Percentiles rank a stretch among this genome's conserved stretches.
phyloP scores from a whole-genome alignment of 2,888 invertebrate species.

The Acheta domesticus region DNA sequence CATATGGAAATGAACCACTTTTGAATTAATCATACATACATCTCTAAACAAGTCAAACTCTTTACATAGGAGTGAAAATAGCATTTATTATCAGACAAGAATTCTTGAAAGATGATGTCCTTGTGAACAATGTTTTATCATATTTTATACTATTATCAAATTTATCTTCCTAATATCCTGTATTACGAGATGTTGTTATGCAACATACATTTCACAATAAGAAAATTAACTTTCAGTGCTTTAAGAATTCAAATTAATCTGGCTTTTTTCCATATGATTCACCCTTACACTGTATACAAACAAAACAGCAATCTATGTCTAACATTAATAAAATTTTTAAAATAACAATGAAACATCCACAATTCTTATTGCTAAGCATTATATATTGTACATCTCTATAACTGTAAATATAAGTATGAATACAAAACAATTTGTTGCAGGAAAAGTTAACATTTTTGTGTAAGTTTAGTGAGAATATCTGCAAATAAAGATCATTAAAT shows the following conservation, averaged over 20 bases:
- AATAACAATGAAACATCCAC: slow-evolving; percentile 18
- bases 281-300: neutral
- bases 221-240: no score
- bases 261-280: slow-evolving; percentile 7
- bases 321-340: slow-evolving; percentile 1
- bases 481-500: neutral
- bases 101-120: no score
- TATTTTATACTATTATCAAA: no score
- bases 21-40: neutral
- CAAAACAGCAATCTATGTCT: neutral
- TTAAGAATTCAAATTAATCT: neutral
- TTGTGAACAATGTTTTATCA: no score
- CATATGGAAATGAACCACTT: slow-evolving; percentile 4
- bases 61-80: no score
- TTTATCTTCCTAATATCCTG: no score
- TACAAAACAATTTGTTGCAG: neutral
- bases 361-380: slow-evolving; percentile 18
- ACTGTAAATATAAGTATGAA: neutral
- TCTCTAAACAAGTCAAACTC: no score
- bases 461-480: neutral
- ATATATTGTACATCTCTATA: neutral
- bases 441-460: neutral
- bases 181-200: no score
- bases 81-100: no score
- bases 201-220: no score